Evolutionary conservation across 2,113 vertebrate genomes (phyloP), one percentile per base, ranked within the genome.

Genomic region (Rhabdornis inornatus): DNA sequence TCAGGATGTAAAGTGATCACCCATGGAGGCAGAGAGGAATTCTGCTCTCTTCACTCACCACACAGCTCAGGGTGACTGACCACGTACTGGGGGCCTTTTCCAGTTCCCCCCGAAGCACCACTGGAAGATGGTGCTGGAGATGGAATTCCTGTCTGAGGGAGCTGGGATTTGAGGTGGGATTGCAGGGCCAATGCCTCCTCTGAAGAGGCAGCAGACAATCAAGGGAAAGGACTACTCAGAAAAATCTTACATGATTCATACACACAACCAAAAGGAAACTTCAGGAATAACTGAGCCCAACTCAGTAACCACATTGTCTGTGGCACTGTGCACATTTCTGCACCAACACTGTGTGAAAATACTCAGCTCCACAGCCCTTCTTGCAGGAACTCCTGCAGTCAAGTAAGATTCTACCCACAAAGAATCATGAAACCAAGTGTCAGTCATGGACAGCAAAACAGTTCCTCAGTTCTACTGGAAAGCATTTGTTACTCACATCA

Each of bases 1-100:
- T 81, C 82, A 88, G 85, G 95, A 96, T 68, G 96, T 94, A 91
- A 96, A 90, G 84, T 44, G 90, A 93, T 93, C 24, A 0, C 76
- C 56, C 71, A 49, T 59, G 40, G 80, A 93, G 44, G 47, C 88
- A 60, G 40, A 68, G 61, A 89, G 84, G 80, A 95, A 90, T 95
- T 91, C 87, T 83, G 68, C 77, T 83, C 83, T 82, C 74, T 44
- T 66, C 91, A 37, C 87, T 93, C 84, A 50, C 49, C 61, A 35
- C 61, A 33, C 77, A 64, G n/a, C 94, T 78, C 71, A 1, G 2
- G 68, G 31, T 35, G 80, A 75, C 27, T 81, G 88, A 64, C 87
- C 93, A 92, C 5, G 21, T 37, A 56, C 22, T 70, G 60, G 35
- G 40, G 50, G 2, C 45, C 70, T 90, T 68, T 79, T 45, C 78